phyloP scores from a whole-genome alignment of 2,113 vertebrate genomes.

The Calyptomena viridis region DNA sequence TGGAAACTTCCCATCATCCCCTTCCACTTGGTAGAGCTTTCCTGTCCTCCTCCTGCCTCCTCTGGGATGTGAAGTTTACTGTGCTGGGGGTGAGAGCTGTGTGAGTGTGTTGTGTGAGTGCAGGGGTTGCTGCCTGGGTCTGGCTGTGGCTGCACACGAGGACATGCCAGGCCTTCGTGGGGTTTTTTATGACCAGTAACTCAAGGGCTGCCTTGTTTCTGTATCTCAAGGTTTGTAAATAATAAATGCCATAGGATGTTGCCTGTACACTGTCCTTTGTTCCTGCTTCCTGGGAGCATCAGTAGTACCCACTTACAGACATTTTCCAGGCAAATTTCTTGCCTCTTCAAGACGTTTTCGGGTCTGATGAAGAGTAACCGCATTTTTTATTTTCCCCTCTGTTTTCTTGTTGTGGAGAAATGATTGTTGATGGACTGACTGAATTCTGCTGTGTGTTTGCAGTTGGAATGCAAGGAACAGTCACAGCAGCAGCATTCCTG shows the following conservation, averaged over 20 bases:
- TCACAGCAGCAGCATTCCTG: background rate
- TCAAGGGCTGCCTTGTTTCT: slow-evolving; percentile 90
- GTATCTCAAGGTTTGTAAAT: slow-evolving; percentile 81
- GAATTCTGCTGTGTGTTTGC: background rate
- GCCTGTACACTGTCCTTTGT: slow-evolving; percentile 75
- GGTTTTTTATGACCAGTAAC: slow-evolving; percentile 75
- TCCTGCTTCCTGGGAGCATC: background rate
- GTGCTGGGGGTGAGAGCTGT: background rate
- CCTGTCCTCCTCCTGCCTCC: slow-evolving; percentile 51
- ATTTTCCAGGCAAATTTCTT: background rate
- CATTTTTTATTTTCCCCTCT: background rate
- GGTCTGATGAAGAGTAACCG: background rate
- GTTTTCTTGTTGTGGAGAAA: background rate
- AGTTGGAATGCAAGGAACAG: background rate
- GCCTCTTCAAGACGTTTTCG: background rate
- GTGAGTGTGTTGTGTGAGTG: background rate
- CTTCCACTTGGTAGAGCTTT: background rate
- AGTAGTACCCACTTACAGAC: background rate
- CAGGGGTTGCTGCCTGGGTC: background rate
- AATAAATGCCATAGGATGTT: slow-evolving; percentile 77
- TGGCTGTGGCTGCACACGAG: background rate
- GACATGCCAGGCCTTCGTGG: slow-evolving; percentile 74
- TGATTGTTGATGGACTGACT: background rate
- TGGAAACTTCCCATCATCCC: background rate
- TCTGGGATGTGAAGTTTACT: slow-evolving; percentile 5